Evolutionary conservation across 2,113 vertebrate genomes (phyloP).

Genomic region (Lucifuga dentata): DNA sequence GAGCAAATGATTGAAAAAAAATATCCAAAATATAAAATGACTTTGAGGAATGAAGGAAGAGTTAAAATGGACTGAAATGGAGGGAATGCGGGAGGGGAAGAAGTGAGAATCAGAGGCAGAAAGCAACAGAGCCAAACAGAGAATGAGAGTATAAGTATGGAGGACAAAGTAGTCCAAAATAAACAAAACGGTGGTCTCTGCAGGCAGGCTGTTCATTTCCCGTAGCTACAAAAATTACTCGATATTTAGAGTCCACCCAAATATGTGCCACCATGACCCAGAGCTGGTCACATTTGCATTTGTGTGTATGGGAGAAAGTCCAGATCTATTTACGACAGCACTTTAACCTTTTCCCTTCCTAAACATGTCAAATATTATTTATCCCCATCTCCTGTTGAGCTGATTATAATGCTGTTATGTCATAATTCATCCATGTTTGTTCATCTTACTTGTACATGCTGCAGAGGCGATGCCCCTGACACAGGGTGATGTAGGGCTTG

Average conservation of each 20-base stretch:
- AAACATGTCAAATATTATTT: conserved; percentile 48
- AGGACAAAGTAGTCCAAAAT: conserved; percentile 67
- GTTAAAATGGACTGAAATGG: conserved; percentile 43
- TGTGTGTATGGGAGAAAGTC: conserved; percentile 11
- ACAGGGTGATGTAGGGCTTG: conserved; percentile 93
- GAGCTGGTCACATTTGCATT: conserved; percentile 21
- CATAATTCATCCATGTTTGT: too few relatives aligned
- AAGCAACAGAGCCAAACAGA: conserved; percentile 35
- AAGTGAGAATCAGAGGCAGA: not conserved
- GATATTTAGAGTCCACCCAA: conserved; percentile 70
- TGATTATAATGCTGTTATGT: not conserved
- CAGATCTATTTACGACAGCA: conserved; percentile 17
- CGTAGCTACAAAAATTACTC: conserved; percentile 68
- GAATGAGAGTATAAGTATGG: conserved; percentile 44
- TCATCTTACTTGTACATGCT: conserved; percentile 92
- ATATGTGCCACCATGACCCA: conserved; percentile 63
- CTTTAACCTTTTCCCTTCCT: conserved; percentile 17
- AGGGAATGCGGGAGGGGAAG: conserved; percentile 19
- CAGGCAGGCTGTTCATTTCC: conserved; percentile 74
- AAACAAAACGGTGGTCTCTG: conserved; percentile 73
- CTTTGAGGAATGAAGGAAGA: conserved; percentile 31
- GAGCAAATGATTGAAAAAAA: not conserved
- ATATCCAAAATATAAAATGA: conserved; percentile 8
- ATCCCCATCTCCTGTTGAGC: conserved; percentile 7
- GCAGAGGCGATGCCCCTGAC: conserved; percentile 87